A percentile compares a stretch with the other conserved stretches of the same genome.
Conservation (phyloP, 23 tunicate genomes). For the Styela clava region DNA sequence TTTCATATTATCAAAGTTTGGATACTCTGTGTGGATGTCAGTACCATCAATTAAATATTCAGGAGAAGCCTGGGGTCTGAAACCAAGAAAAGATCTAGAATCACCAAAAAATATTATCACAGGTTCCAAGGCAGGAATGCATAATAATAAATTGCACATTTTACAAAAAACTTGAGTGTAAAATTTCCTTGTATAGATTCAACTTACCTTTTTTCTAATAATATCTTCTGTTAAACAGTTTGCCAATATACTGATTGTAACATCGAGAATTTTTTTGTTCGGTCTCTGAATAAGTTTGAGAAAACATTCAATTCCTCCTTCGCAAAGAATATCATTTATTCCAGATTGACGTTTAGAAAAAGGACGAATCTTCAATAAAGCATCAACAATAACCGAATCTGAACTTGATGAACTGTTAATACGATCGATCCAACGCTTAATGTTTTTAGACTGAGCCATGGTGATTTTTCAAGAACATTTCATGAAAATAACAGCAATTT, state of each 20-base stretch:
- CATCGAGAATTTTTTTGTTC: conserved; percentile 12
- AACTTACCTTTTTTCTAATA: conserved; percentile 15
- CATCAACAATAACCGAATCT: conserved; percentile 3
- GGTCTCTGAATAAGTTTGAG: conserved; percentile 7
- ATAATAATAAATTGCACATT: no score
- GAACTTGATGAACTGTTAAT: background rate
- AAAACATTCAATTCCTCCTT: conserved; percentile 1
- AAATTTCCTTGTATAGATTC: no score
- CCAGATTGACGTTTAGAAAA: background rate
- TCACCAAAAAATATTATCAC: no score
- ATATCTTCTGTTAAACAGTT: conserved; percentile 13
- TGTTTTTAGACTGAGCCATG: conserved; percentile 8
- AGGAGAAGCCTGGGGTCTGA: no score
- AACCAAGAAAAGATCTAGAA: no score
- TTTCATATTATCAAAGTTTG: no score
- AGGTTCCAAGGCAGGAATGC: no score
- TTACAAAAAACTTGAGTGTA: no score
- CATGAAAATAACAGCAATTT: conserved; percentile 3
- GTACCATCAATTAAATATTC: no score
- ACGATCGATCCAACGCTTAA: conserved; percentile 5
- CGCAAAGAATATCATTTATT: background rate
- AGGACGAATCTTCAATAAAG: conserved; percentile 19
- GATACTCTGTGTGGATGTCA: no score
- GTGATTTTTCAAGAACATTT: background rate
- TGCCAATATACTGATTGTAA: conserved; percentile 17